Conservation (phyloP, 2,888 invertebrate species). For the Euplexia lucipara region DNA sequence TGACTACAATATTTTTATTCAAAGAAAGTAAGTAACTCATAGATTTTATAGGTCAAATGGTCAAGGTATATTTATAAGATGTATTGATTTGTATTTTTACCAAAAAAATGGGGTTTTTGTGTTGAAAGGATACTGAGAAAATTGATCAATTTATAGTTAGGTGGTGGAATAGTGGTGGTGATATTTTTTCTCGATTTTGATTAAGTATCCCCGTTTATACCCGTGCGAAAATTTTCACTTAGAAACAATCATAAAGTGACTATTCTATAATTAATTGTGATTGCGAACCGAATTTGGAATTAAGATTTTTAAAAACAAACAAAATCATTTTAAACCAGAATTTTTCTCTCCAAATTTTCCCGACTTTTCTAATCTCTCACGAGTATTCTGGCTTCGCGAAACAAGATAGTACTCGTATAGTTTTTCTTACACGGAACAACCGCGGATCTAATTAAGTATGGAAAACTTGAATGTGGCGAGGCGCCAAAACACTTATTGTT, state of each 20-base stretch:
- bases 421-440: constrained; percentile 43
- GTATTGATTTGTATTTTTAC: neutral
- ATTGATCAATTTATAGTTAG: neutral
- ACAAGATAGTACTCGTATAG: constrained; percentile 34
- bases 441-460: constrained; percentile 52
- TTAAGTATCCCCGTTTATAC: too few relatives aligned
- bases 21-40: neutral
- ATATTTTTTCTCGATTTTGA: too few relatives aligned
- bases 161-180: too few relatives aligned
- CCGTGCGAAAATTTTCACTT: too few relatives aligned
- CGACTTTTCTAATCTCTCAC: neutral
- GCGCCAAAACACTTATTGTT: constrained; percentile 55
- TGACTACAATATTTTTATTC: neutral
- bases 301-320: too few relatives aligned
- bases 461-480: constrained; percentile 48
- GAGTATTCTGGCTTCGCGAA: constrained; percentile 13
- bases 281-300: too few relatives aligned
- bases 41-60: too few relatives aligned
- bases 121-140: neutral
- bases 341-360: neutral
- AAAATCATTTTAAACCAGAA: too few relatives aligned
- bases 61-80: too few relatives aligned
- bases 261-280: too few relatives aligned
- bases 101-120: neutral
- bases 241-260: too few relatives aligned